Evolutionary conservation across 2,113 vertebrate genomes (phyloP).

Genomic region (Nothocercus julius): DNA sequence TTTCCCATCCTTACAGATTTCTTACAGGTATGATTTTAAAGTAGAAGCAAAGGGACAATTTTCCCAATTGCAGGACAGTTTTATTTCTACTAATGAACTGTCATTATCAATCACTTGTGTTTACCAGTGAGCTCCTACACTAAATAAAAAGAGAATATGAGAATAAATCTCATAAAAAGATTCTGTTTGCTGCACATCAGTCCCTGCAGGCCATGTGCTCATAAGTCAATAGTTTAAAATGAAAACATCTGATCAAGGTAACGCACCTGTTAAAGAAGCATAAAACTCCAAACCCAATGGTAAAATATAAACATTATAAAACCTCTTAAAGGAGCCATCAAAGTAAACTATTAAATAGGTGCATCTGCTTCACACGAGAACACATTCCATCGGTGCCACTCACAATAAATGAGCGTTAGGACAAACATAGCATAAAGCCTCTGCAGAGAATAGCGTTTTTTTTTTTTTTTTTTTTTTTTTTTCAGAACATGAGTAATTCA

Average conservation of each 20-base stretch:
- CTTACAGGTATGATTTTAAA: conserved; percentile 36
- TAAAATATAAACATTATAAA: conserved; percentile 83
- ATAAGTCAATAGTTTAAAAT: conserved; percentile 83
- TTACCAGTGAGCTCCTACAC: conserved; percentile 36
- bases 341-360: conserved; percentile 79
- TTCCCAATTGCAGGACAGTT: conserved; percentile 37
- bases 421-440: conserved; percentile 70
- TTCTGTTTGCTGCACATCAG: conserved; percentile 74
- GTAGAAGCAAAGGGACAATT: conserved; percentile 51
- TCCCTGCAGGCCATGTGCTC: conserved; percentile 78
- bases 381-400: conserved; percentile 72
- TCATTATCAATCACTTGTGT: conserved; percentile 69
- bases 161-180: conserved; percentile 74
- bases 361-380: conserved; percentile 74
- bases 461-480: neutral
- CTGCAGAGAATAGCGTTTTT: conserved; percentile 25
- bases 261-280: conserved; percentile 79
- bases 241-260: conserved; percentile 81
- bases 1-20: conserved; percentile 9
- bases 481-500: conserved; percentile 11
- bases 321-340: conserved; percentile 80
- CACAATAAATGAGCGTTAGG: conserved; percentile 76
- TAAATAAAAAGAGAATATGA: conserved; percentile 73
- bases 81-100: conserved; percentile 49
- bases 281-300: conserved; percentile 77